Conservation (phyloP, 2,113 vertebrate species). For the Ceyx melanurus region DNA sequence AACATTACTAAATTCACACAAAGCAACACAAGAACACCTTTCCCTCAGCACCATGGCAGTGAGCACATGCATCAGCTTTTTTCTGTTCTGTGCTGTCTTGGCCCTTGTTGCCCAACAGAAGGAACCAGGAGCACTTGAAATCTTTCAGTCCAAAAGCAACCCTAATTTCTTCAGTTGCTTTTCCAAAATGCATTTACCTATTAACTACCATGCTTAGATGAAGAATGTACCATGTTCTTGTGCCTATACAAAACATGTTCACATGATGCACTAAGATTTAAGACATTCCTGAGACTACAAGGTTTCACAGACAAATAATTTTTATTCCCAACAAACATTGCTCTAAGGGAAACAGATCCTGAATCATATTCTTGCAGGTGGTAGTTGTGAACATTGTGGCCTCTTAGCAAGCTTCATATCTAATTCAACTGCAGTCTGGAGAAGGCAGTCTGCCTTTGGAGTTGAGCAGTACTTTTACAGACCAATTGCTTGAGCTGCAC, state of each 20-base stretch:
- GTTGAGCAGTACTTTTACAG: background rate
- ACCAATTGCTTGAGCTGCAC: background rate
- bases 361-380: background rate
- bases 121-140: background rate
- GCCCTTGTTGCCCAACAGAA: background rate
- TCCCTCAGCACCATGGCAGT: fast-evolving
- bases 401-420: background rate
- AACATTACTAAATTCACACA: background rate
- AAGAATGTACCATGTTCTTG: background rate
- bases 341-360: background rate
- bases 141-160: background rate
- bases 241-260: background rate
- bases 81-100: background rate
- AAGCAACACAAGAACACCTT: background rate
- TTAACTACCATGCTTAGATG: background rate
- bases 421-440: background rate
- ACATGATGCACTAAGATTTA: background rate
- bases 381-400: background rate
- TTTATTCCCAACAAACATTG: background rate
- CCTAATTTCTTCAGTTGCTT: background rate
- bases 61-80: background rate
- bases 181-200: background rate
- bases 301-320: background rate
- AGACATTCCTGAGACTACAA: background rate
- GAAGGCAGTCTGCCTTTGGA: background rate